Evolutionary conservation across 1,140 invertebrate species (phyloP).

Genomic region (Eubasilissa regina): DNA sequence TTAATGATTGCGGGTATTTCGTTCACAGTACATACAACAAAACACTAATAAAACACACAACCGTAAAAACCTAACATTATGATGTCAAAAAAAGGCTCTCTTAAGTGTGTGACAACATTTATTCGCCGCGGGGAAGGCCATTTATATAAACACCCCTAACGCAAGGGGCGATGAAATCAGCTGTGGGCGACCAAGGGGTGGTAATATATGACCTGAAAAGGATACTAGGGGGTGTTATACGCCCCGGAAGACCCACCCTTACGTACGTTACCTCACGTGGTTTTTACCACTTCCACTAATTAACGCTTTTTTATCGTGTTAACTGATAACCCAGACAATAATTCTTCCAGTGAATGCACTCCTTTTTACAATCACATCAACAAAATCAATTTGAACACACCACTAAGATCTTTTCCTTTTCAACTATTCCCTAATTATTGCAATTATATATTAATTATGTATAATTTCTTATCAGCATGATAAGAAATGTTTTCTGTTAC

Average conservation of each 20-base stretch:
- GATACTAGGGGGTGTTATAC: conserved; percentile 16
- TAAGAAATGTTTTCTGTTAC: too few relatives aligned
- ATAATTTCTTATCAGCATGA: too few relatives aligned
- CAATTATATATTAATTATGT: too few relatives aligned
- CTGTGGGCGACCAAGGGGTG: conserved; percentile 41
- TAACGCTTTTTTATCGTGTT: conserved; percentile 9
- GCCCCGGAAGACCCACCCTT: conserved; percentile 2
- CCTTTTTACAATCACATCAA: not conserved
- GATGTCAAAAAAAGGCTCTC: conserved; percentile 35
- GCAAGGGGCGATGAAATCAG: conserved; percentile 56
- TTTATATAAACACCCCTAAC: conserved; percentile 56
- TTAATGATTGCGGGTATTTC: too few relatives aligned
- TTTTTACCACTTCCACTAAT: conserved; percentile 40
- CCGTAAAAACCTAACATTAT: conserved; percentile 22
- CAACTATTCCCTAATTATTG: too few relatives aligned
- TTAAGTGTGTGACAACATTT: conserved; percentile 46
- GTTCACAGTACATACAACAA: too few relatives aligned
- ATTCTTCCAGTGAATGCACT: not conserved
- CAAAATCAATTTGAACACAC: not conserved
- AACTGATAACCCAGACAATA: conserved; percentile 22
- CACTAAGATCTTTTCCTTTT: too few relatives aligned
- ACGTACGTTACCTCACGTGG: conserved; percentile 19
- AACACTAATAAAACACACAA: conserved; percentile 1
- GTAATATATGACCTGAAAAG: conserved; percentile 38
- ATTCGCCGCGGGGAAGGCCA: conserved; percentile 46